Base-by-base conservation (phyloP, 2,888 invertebrate species). In the Aplocera efformata region DNA sequence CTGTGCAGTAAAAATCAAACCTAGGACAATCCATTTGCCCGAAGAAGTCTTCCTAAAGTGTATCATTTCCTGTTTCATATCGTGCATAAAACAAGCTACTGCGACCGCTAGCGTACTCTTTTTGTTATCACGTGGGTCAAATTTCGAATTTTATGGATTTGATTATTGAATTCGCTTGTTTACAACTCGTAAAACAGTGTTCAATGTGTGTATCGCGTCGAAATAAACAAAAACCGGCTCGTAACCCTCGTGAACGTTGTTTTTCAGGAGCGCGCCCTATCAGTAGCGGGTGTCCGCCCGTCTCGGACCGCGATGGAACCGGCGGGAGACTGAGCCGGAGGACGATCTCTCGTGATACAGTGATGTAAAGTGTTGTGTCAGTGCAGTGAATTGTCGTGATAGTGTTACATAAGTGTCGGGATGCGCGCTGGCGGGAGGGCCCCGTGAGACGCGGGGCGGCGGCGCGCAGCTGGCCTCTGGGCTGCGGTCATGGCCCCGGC, bases 401-500 rank as follows among this genome's bases (percentile, higher is more conserved):
- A 50, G 72, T 69, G 74, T 86, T 85, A 86, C 68, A 84, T 85
- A 84, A 85, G 82, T 68, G 59, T 52, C 53, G 70, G 58, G 56
- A 83, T 86, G 86, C 63, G 66, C 57, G 67, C 67, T 60, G 56
- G 60, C 50, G 72, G 67, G 59, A 71, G 76, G 69, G 70, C 72
- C 74, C 75, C 76, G 72, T 84, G 81, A 83, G 70, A 73, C 72
- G 71, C 60, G 67, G 75, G 71, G 67, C 67, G 66, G 75, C 69
- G 77, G 72, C 71, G 68, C 79, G 75, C 49, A 31, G 79, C 74
- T 72, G 61, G 52, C 62, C 60, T 60, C 61, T 85, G 61, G 85
- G 90, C 90, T 90, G 90, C 92, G 94, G 91, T 94, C 92, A 96
- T 97, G 96, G 96, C 96, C 92, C 96, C 96, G 90, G 96, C 96